Evolutionary conservation across 2,888 invertebrate species (phyloP), one percentile per base, ranked within the genome.

Genomic region (Lacanobia oleracea): DNA sequence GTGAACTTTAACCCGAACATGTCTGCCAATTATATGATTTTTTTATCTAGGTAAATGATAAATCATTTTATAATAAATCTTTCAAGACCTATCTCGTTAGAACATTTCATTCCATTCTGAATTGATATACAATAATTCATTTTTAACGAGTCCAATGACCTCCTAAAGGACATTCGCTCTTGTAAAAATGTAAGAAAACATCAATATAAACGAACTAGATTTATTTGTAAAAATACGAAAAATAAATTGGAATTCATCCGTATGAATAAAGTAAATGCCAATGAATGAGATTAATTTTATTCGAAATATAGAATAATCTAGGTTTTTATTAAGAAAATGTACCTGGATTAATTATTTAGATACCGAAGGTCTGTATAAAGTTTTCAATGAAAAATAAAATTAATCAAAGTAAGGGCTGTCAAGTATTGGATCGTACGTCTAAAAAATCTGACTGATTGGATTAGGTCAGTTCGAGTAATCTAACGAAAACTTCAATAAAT

Each of bases 71-170:
- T 23, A 9, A 40, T 37, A 67, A 57, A 50, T 66, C 16, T 37
- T 57, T 12, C 27, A 10, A 43, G 23, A 16, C 40, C 23, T 57
- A 14, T 27, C 7, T 57, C 33, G 12, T 18, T 45, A 21, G 18
- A 1, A 33, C 12, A 18, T 51, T 27, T 51, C 12, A 48, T 7
- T 37, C 7, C 12, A 37, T 51, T 14, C 16, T 51, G 23, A 64
- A 71, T n/a, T 50, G 0, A 59, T 18, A 60, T 40, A 18, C 16
- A 60, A 43, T 37, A 21, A 64, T 54, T 2, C 53, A 43, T 77
- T 77, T 60, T 57, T 67, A 82, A 67, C 33, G 60, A 77, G 51
- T 37, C n/a, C 50, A 64, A 18, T 57, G 27, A 23, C 56, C 43
- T 66, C 12, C 23, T 18, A 21, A 6, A 57, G 33, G 43, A 21